Base-by-base conservation (phyloP, 2,888 invertebrate genomes). In the Dicranocentrus wangi region DNA sequence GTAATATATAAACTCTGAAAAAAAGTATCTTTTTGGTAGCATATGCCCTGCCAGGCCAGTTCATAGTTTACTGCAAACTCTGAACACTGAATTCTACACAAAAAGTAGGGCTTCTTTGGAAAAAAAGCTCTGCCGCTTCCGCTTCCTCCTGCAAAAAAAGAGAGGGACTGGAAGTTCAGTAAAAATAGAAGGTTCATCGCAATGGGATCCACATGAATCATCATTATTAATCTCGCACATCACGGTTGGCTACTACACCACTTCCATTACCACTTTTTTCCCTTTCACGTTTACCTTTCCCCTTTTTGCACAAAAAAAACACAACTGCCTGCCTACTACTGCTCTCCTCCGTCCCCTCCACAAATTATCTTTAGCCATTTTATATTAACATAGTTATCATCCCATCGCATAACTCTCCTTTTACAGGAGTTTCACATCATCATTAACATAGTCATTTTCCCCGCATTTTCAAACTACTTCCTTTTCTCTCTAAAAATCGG, bases 381-480 rank as follows among this genome's bases (percentile, higher is more conserved):
- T 77, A n/a, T n/a, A 77, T 77, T 77, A 77, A 77, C 77, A 77
- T 69, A 69, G 61, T 77, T 77, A 77, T n/a, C n/a, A n/a, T 77
- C 77, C 77, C 77, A 77, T 77, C 77, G 19, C 77, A 70, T 77
- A 69, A 77, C 61, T 77, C 77, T 77, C 77, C 51, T 61, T 77
- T 77, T 77, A 77, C 77, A 77, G 51, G 39, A 61, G 51, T 77
- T 77, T 76, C 76, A 76, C 76, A 77, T 77, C 77, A 77, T 77
- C 77, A 77, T 77, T 77, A 77, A 77, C 77, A 77, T 77, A 70
- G 69, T 77, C 77, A 77, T 77, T 77, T 69, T 70, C 76, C 53
- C 61, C 71, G 15, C n/a, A 32, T 70, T 70, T 70, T 68, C 76
- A 21, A 60, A 47, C 69, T 43, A 68, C 61, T 76, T 69, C 51